These are phyloP conservation scores for Drosophila buzzatii DNA, from an alignment of 2,888 invertebrate genomes.

Conservation along the genomic window DNA sequence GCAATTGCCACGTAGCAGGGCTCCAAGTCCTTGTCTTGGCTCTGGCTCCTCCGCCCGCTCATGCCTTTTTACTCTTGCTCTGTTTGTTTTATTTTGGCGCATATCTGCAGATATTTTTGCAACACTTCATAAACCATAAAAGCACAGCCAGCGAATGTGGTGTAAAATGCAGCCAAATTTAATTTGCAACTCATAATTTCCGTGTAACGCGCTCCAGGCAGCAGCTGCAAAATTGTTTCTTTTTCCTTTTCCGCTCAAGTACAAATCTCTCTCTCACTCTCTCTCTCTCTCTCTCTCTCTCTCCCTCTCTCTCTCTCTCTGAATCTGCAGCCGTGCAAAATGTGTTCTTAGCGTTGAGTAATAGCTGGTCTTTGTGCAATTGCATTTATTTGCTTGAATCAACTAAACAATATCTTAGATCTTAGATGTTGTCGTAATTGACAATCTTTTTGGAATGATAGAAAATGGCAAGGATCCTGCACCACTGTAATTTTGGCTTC, in stretches of 20 bases:
- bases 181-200: constrained; percentile 74
- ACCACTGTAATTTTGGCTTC: too few relatives aligned
- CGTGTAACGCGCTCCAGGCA: constrained; percentile 42
- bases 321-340: not conserved
- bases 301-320: not conserved
- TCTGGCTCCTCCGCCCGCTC: constrained; percentile 5
- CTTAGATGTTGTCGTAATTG: too few relatives aligned
- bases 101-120: constrained; percentile 70
- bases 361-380: not conserved
- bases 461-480: too few relatives aligned
- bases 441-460: too few relatives aligned
- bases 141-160: constrained; percentile 56
- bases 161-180: constrained; percentile 70
- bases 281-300: not conserved
- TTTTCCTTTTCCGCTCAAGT: constrained; percentile 1
- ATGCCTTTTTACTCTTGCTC: constrained; percentile 28
- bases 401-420: not conserved
- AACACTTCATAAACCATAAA: constrained; percentile 79
- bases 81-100: constrained; percentile 54
- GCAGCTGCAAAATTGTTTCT: constrained; percentile 52
- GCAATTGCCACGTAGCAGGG: constrained; percentile 34
- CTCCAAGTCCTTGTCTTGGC: constrained; percentile 22
- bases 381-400: too few relatives aligned
- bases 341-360: not conserved
- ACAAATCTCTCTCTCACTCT: not conserved